Evolutionary conservation across 2,113 vertebrate genomes (phyloP), one percentile per base, ranked within the genome.

Genomic region (Actenoides hombroni): DNA sequence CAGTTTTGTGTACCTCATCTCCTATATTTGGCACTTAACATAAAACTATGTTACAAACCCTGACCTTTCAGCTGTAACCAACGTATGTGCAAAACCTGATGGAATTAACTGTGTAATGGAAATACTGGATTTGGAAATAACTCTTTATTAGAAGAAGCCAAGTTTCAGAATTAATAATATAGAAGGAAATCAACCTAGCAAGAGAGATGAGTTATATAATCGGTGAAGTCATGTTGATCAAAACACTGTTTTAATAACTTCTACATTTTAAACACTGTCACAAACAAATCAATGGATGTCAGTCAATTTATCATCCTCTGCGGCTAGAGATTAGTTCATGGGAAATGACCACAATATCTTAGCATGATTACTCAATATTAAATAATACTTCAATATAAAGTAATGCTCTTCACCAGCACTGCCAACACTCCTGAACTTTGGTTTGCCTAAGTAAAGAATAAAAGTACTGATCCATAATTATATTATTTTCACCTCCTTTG

Each of bases 91-190:
- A 87, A 92, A 84, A 59, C 82, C 0, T 49, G 57, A 85, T 21
- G n/a, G 49, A 95, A 95, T 73, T 85, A 83, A 78, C 57, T 37
- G 37, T 1, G 1, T 59, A 76, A 91, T 83, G 71, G 67, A 79
- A 95, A 94, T 46, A 82, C 5, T 73, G 17, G 25, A 76, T 73
- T 90, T 95, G 79, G 82, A 95, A 74, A 74, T 54, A 80, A 87
- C 21, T 94, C 51, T 71, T 88, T 61, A 35, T 53, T 65, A 86
- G 65, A 79, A 84, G 81, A 71, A 92, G 48, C 4, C 42, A 94
- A 65, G 49, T 82, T 84, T 76, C 75, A 77, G 31, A 85, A 17
- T 77, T 91, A 91, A 83, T 85, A 82, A 87, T 16, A 71, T 2
- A 65, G 59, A 65, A 16, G 5, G 21, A 85, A 95, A 61, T 73